Conservation (phyloP, 2,113 vertebrate genomes). For the Platysternon megacephalum region DNA sequence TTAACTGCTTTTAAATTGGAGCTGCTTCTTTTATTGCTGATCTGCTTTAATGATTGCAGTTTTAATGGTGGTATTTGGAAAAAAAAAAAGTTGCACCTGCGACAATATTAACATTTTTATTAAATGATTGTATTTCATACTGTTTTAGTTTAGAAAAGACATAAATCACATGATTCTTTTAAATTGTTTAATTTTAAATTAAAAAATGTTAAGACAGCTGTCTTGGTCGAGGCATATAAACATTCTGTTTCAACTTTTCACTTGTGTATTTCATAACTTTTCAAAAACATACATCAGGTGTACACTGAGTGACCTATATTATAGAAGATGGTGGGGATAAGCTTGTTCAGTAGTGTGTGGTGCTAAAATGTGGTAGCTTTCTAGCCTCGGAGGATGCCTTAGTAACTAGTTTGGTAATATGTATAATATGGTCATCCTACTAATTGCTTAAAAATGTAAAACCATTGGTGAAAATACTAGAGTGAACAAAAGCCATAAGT, state of each 20-base stretch:
- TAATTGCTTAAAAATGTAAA: slow-evolving; percentile 52
- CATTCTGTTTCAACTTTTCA: background rate
- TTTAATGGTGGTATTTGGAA: slow-evolving; percentile 15
- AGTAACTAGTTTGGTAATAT: slow-evolving; percentile 38
- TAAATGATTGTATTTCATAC: slow-evolving; percentile 17
- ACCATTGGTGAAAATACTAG: slow-evolving; percentile 53
- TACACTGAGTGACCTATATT: slow-evolving; percentile 33
- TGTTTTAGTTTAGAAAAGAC: slow-evolving; percentile 35
- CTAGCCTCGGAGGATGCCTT: slow-evolving; percentile 26
- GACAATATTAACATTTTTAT: slow-evolving; percentile 25
- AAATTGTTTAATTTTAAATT: background rate
- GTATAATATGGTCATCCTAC: slow-evolving; percentile 20
- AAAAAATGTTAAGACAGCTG: background rate
- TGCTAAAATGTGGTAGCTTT: slow-evolving; percentile 11
- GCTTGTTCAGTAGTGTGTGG: background rate
- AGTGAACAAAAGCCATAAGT: slow-evolving; percentile 59
- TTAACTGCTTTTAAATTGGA: slow-evolving; percentile 66
- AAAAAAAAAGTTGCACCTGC: slow-evolving; percentile 37
- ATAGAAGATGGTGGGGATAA: background rate
- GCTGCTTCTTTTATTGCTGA: slow-evolving; percentile 61
- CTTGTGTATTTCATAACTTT: slow-evolving; percentile 42
- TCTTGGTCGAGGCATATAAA: background rate
- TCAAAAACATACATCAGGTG: slow-evolving; percentile 6
- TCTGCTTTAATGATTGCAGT: slow-evolving; percentile 31
- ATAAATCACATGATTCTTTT: slow-evolving; percentile 14